Base-by-base conservation (phyloP, 2,797 vertebrate genomes). In the Petrocephalus schoutedeni region DNA sequence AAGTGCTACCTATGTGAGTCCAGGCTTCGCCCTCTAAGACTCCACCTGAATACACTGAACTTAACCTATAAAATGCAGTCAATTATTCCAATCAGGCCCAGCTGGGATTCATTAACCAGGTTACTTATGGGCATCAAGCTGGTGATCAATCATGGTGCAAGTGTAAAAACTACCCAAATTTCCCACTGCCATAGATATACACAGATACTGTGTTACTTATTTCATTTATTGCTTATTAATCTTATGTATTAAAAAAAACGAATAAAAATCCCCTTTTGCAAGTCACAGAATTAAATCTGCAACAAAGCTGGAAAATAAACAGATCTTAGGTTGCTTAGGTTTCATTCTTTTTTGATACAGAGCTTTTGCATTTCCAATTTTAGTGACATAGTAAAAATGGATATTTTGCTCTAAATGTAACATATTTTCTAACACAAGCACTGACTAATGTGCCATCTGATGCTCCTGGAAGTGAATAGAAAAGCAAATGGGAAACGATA, bases 201-300 rank as follows among this genome's bases (percentile, higher is more conserved):
- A 64, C 32, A 12, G 3, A 32, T n/a, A 54, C 36, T 57, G 41
- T 1, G 36, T 59, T 85, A 67, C 85, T 87, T 59, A 32, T 77
- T 77, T 61, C 36, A 61, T 89, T 88, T 87, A 88, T 67, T 87
- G 53, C 86, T 28, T 6, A 86, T 87, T 87, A 77, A 87, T 87
- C 56, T 82, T 23, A 53, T 83, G 19, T 83, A 83, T 9, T 23
- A 10, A 53, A 49, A 49, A 53, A 12, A 51, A 7, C n/a, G 1
- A 19, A 4, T 12, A 74, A 19, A 77, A 77, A 77, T 19, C 16
- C 64, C 10, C 71, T 77, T 77, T 77, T 83, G 9, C 4, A 49
- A 14, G 21, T 83, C 80, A 49, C 16, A 61, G 87, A 28, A 82
- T 58, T 85, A 57, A 85, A 36, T 57, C 54, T 85, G 41, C n/a